Percentiles rank a stretch among this genome's conserved stretches.
Evolutionary conservation across 2,113 vertebrate genomes (phyloP).

Genomic region (Megaleporinus macrocephalus): DNA sequence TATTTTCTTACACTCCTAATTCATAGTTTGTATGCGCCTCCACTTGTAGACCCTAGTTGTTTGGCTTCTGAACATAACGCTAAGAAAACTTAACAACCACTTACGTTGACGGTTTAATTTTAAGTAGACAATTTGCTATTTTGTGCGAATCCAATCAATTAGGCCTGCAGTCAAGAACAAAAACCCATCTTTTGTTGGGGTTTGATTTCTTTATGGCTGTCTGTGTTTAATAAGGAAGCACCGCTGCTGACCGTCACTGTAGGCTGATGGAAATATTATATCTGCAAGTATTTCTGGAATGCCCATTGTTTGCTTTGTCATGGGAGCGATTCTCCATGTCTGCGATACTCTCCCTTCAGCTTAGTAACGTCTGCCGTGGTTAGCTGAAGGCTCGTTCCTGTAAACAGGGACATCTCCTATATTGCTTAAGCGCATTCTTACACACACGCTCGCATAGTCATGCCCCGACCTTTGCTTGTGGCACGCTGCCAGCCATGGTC

Average conservation of each 20-base stretch:
- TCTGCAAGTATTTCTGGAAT: conserved; percentile 20
- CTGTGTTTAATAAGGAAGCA: neutral
- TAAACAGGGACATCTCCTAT: conserved; percentile 27
- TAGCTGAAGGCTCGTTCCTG: neutral
- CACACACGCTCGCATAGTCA: conserved; percentile 21
- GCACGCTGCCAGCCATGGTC: conserved; percentile 36
- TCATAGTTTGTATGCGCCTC: neutral
- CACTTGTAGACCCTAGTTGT: neutral
- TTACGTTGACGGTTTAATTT: no score
- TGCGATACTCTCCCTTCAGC: neutral
- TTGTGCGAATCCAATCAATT: no score
- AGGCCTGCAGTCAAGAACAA: neutral
- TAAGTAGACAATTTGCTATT: no score
- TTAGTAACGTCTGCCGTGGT: neutral
- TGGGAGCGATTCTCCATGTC: neutral
- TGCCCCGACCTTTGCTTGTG: conserved; percentile 44
- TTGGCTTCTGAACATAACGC: neutral
- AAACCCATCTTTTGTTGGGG: no score
- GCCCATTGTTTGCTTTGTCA: neutral
- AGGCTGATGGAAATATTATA: neutral
- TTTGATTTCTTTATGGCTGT: neutral
- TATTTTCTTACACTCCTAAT: no score
- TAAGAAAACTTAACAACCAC: no score
- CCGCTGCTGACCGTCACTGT: neutral
- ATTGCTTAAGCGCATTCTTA: conserved; percentile 45